These are phyloP conservation scores for Dysmachus trigonus DNA, from an alignment of 2,888 invertebrate genomes.

Conservation along the genomic window DNA sequence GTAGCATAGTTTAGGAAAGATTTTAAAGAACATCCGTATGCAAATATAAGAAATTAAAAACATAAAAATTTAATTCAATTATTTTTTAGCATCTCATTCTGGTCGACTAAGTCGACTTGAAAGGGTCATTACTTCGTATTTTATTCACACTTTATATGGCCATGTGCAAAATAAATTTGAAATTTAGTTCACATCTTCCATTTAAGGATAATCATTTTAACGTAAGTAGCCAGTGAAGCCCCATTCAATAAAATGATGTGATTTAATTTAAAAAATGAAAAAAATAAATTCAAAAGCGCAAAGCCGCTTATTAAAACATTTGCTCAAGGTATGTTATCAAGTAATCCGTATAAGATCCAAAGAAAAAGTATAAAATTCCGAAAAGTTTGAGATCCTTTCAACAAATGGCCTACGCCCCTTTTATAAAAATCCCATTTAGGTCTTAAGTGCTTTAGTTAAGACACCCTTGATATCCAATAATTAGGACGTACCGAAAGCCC, in stretches of 20 bases:
- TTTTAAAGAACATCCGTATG: neutral
- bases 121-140: neutral
- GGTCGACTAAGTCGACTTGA: neutral
- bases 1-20: too few relatives aligned
- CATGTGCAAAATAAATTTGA: neutral
- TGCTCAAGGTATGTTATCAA: neutral
- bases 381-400: neutral
- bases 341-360: neutral
- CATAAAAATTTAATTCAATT: neutral
- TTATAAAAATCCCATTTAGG: neutral
- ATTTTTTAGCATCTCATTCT: neutral
- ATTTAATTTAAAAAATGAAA: neutral
- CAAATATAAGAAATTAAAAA: neutral
- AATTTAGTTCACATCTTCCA: neutral
- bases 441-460: neutral
- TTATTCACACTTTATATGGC: neutral
- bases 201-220: neutral
- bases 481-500: neutral
- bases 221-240: neutral
- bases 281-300: neutral
- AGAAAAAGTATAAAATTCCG: neutral
- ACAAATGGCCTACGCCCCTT: neutral
- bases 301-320: neutral
- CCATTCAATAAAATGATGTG: neutral
- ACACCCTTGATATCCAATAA: slow-evolving; percentile 2